These are phyloP conservation scores for Percina caprodes DNA, from an alignment of 2,113 vertebrate genomes.

Conservation along the genomic window DNA sequence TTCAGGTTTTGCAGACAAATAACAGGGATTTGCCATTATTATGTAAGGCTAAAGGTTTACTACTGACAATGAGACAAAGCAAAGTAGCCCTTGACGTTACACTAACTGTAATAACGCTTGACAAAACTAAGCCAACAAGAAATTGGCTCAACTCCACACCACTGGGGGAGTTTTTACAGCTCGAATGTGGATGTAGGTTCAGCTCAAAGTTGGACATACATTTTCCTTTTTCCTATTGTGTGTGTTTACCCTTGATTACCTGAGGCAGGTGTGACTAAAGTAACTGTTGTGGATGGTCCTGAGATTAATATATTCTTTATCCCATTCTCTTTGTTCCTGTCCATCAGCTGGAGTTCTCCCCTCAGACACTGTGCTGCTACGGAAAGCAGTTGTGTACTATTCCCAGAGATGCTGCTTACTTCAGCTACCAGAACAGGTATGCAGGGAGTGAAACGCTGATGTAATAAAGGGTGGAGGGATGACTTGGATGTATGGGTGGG, in stretches of 20 bases:
- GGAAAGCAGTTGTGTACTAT: conserved; percentile 99
- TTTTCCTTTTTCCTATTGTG: not conserved
- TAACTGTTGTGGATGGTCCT: not conserved
- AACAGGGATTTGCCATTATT: conserved; percentile 41
- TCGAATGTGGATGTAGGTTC: not conserved
- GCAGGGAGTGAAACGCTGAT: not conserved
- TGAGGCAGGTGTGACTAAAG: not conserved
- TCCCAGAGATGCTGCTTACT: conserved; percentile 97
- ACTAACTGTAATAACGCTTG: not conserved
- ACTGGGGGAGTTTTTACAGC: not conserved
- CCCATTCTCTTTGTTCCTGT: conserved; percentile 30
- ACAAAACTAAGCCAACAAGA: conserved; percentile 5
- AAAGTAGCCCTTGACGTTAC: not conserved
- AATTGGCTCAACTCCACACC: not conserved
- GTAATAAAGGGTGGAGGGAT: not conserved
- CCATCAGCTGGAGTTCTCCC: conserved; percentile 95
- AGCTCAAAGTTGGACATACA: not conserved
- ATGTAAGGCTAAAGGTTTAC: conserved; percentile 11
- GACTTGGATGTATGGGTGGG: not conserved
- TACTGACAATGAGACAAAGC: conserved; percentile 16
- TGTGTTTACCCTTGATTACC: not conserved
- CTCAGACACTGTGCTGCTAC: conserved; percentile 99
- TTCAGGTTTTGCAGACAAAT: conserved; percentile 69
- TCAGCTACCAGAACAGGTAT: conserved; percentile 99
- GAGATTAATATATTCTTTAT: not conserved